Evolutionary conservation across 1,140 invertebrate species (phyloP).

Genomic region (Agrypnia vestita): DNA sequence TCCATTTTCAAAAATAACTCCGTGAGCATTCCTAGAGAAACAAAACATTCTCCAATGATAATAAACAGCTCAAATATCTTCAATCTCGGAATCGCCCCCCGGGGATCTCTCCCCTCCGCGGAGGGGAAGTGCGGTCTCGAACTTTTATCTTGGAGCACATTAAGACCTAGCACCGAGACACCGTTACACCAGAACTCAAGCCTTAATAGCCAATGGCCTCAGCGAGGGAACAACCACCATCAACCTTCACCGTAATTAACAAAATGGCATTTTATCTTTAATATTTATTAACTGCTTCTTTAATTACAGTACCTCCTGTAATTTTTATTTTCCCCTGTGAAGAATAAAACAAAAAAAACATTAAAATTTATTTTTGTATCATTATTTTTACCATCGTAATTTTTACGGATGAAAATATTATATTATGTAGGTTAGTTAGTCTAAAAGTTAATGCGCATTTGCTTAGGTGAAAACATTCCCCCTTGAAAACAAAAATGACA

Average conservation of each 20-base stretch:
- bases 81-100: constrained; percentile 18
- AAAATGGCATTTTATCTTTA: background rate
- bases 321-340: no score
- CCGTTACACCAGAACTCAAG: constrained; percentile 32
- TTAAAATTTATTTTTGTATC: no score
- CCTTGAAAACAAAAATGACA: no score
- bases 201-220: constrained; percentile 27
- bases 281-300: no score
- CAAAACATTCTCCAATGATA: constrained; percentile 31
- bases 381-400: no score
- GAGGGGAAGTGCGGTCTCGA: background rate
- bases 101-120: background rate
- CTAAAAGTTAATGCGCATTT: no score
- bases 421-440: no score
- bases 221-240: background rate
- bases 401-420: no score
- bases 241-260: constrained; percentile 30
- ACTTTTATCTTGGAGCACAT: constrained; percentile 45
- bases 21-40: background rate
- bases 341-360: no score
- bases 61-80: constrained; percentile 37
- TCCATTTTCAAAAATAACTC: background rate
- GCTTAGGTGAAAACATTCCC: no score
- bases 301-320: no score
- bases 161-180: constrained; percentile 39